Evolutionary conservation across 2,888 invertebrate genomes (phyloP), one percentile per base, ranked within the genome.

Genomic region (Sacculina carcini): DNA sequence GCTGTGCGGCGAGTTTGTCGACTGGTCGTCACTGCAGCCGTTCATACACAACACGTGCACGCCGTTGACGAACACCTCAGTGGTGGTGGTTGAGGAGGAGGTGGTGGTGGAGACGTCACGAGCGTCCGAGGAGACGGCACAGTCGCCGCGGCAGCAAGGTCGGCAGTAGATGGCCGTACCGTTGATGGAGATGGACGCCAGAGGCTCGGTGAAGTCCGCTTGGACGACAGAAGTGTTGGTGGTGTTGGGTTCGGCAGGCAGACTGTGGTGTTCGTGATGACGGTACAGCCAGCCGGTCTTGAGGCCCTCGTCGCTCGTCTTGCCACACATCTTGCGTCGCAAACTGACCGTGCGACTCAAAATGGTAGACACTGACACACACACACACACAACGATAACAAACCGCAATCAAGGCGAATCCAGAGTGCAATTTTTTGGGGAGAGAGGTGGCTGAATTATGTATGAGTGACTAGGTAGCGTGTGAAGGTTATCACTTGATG

Each of bases 281-380:
- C 42, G 42, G 42, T 42, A 42, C 28, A 42, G 16, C 42, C 42
- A 42, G 42, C 42, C 42, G 9, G 42, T 42, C 28, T 42, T 42
- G 14, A 42, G 24, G 26, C 42, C 42, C 16, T 42, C 42, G 42
- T 42, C 42, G 7, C 28, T 14, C 7, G 42, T 3, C 28, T 42
- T 42, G 28, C 42, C 42, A 2, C 42, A 28, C 42, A 42, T 42
- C 28, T 42, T 42, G 7, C 42, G 26, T 3, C 42, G 26, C 26
- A 42, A 28, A 10, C 26, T 28, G 16, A 42, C 42, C 26, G 42
- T 42, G 2, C 42, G 26, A n/a, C 28, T 26, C 9, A 42, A 16
- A 7, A 42, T 19, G 7, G 42, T 28, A 5, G 42, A 42, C 26
- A 42, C 42, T 42, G 42, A 5, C 26, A 42, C 24, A 26, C 14